These are phyloP conservation scores for Ips nitidus DNA, from an alignment of 1,140 invertebrate genomes.

Conservation along the genomic window DNA sequence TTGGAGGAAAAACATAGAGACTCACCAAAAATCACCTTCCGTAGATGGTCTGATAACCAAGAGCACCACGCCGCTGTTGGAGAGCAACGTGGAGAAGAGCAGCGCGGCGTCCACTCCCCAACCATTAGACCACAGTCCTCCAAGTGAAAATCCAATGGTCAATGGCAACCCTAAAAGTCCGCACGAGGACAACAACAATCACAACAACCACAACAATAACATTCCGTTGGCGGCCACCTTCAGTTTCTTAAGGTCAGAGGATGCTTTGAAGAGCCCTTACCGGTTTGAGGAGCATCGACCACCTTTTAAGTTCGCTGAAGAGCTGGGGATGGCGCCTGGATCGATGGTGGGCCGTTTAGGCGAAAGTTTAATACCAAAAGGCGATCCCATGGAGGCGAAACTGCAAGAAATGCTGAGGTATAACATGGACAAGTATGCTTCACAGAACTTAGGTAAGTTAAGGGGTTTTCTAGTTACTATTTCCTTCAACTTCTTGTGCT, in stretches of 20 bases:
- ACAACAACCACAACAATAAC: constrained; percentile 57
- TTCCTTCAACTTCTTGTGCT: not conserved
- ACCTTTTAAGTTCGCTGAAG: constrained; percentile 76
- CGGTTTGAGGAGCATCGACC: constrained; percentile 72
- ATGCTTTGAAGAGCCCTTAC: constrained; percentile 68
- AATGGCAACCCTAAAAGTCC: constrained; percentile 58
- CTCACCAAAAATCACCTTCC: constrained; percentile 54
- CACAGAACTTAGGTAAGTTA: constrained; percentile 70
- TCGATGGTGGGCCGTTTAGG: constrained; percentile 77
- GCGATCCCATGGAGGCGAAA: constrained; percentile 87
- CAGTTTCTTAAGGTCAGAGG: constrained; percentile 56
- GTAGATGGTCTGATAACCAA: constrained; percentile 33
- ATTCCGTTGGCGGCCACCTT: constrained; percentile 55
- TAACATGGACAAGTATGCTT: constrained; percentile 92
- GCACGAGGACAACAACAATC: constrained; percentile 59
- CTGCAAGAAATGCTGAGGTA: constrained; percentile 90
- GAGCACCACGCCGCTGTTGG: constrained; percentile 52
- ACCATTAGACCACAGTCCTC: constrained; percentile 43
- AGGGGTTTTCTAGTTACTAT: not conserved
- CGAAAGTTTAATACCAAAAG: constrained; percentile 85
- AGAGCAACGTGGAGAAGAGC: constrained; percentile 48
- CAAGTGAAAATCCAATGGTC: constrained; percentile 38
- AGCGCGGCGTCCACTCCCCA: constrained; percentile 50
- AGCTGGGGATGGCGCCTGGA: constrained; percentile 67
- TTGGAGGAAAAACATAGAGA: constrained; percentile 72